phyloP scores from a whole-genome alignment of 2,113 vertebrate genomes.

The Penelope pileata region DNA sequence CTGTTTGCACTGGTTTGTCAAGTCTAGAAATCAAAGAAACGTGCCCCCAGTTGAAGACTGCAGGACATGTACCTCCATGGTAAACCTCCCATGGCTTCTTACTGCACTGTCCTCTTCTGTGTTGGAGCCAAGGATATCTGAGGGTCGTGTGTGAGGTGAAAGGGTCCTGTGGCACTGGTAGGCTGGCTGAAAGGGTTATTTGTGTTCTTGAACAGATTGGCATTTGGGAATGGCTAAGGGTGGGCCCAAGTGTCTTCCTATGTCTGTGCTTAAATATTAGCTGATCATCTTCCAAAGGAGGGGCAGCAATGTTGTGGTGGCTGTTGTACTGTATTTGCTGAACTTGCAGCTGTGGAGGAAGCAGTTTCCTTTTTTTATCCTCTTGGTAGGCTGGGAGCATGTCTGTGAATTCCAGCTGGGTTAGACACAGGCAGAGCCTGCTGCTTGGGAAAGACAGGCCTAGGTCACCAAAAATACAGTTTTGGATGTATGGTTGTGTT shows the following conservation, averaged over 20 bases:
- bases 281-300: not conserved
- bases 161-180: not conserved
- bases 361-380: rapidly evolving
- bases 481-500: not conserved
- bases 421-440: rapidly evolving
- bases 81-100: not conserved
- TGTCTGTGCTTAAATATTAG: not conserved
- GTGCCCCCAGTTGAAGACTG: rapidly evolving
- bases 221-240: slow-evolving; percentile 7
- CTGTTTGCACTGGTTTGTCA: not conserved
- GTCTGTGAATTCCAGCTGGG: not conserved
- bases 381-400: not conserved
- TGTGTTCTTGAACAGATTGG: not conserved
- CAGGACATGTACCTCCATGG: not conserved
- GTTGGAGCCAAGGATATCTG: not conserved
- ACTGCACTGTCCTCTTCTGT: not conserved
- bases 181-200: not conserved
- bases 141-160: not conserved
- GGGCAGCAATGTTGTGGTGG: not conserved
- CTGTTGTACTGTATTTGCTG: not conserved
- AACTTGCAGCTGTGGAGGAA: not conserved
- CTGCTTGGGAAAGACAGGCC: not conserved
- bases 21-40: not conserved
- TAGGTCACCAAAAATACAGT: not conserved
- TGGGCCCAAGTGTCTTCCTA: not conserved